Evolutionary conservation across 2,888 invertebrate species (phyloP).

Genomic region (Linyphia triangularis): DNA sequence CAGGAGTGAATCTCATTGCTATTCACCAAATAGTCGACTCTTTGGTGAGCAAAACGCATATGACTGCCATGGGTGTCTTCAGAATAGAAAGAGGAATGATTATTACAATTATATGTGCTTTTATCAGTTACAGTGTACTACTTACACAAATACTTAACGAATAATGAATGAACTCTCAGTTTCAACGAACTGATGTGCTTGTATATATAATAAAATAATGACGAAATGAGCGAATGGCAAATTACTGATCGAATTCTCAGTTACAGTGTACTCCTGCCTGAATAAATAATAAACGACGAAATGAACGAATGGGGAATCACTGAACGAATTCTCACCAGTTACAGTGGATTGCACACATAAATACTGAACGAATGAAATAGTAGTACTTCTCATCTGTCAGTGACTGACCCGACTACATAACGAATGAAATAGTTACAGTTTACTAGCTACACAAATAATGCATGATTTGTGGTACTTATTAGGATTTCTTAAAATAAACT

Average conservation of each 20-base stretch:
- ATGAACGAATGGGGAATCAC: too few species aligned
- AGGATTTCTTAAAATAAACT: too few species aligned
- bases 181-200: too few species aligned
- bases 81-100: constrained; percentile 36
- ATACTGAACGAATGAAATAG: background rate
- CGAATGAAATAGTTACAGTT: too few species aligned
- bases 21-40: background rate
- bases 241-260: background rate
- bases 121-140: constrained; percentile 31
- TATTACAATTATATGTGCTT: constrained; percentile 34
- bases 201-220: too few species aligned
- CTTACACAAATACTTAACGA: constrained; percentile 3
- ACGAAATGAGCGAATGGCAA: too few species aligned
- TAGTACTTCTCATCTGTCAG: too few species aligned
- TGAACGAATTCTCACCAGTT: constrained; percentile 17
- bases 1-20: background rate
- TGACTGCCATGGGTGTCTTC: constrained; percentile 42
- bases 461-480: too few species aligned
- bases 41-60: background rate
- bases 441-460: too few species aligned
- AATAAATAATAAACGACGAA: too few species aligned
- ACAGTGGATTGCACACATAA: constrained; percentile 34
- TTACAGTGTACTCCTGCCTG: too few species aligned
- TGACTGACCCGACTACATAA: too few species aligned
- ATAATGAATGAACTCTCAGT: background rate